A percentile compares a stretch with the other conserved stretches of the same genome.
Conservation (phyloP, 1,140 invertebrate genomes). For the Epicauta chinensis region DNA sequence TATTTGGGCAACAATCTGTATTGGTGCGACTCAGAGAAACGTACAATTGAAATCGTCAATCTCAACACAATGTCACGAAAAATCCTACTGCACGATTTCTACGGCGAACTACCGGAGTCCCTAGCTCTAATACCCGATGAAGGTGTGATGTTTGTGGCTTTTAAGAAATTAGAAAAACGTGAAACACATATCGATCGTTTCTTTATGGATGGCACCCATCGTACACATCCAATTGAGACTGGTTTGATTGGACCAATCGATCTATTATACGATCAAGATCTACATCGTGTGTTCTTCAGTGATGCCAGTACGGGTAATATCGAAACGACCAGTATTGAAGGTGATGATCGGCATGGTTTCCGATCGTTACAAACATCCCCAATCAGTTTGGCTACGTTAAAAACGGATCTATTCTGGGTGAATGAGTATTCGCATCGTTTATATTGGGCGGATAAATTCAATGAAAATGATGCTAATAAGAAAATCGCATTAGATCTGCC, state of each 20-base stretch:
- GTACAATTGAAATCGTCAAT: constrained; percentile 51
- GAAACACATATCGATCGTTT: constrained; percentile 53
- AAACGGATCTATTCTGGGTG: constrained; percentile 57
- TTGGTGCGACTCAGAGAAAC: constrained; percentile 51
- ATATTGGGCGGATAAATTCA: constrained; percentile 53
- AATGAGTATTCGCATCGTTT: constrained; percentile 46
- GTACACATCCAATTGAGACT: constrained; percentile 47
- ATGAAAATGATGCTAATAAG: constrained; percentile 40
- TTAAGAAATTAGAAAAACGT: constrained; percentile 41
- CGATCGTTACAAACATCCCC: constrained; percentile 43
- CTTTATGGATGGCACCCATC: constrained; percentile 50
- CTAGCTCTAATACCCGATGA: constrained; percentile 57
- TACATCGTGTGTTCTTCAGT: constrained; percentile 49
- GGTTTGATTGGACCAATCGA: constrained; percentile 45
- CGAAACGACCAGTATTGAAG: constrained; percentile 47
- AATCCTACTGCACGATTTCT: constrained; percentile 48
- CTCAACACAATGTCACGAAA: constrained; percentile 50
- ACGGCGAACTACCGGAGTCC: constrained; percentile 51
- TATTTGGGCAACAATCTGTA: constrained; percentile 60
- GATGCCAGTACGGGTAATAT: constrained; percentile 51
- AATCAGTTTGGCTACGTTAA: constrained; percentile 49
- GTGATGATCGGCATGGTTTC: constrained; percentile 42
- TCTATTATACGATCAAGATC: constrained; percentile 48
- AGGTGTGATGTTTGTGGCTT: constrained; percentile 60
- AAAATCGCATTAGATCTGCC: constrained; percentile 37